Base-by-base conservation (phyloP, 2,888 invertebrate species). In the Megastigmus dorsalis region DNA sequence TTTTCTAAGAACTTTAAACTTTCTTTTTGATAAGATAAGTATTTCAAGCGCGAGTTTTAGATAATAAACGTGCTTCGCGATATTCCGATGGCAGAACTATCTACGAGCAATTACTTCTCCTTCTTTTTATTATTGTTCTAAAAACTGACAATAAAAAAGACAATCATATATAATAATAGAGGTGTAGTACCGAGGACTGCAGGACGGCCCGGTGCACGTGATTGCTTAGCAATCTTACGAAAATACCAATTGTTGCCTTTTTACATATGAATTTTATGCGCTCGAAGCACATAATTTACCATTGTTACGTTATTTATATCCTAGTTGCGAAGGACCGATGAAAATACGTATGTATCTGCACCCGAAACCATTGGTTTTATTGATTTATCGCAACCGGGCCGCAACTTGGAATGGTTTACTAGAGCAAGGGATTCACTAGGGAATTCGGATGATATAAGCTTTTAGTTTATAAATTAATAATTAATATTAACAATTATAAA, bases 11-110 rank as follows among this genome's bases (percentile, higher is more conserved):
- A 30, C 13, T 9, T 28, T 30, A 28, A 18, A 33, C 23, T 9
- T 36, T 20, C 38, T 52, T 30, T 15, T 28, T n/a, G 41, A 66
- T 54, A 55, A 66, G 55, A 43, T 66, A 43, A 66, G 33, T 43
- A 55, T 55, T 66, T 41, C 54, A 41, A 54, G 30, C 30, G 43
- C 54, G 41, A 55, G 54, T 36, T 5, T 45, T 50, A 50, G 48
- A 48, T 60, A 30, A 43, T n/a, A 45, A 45, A 45, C 23, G 28
- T 9, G 15, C 41, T 9, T 28, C 41, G 26, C 60, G 60, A 23
- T 10, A 38, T 13, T 13, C 13, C 10, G 38, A 20, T 18, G 26
- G 41, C 36, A 23, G 18, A 41, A 15, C 23, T 10, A 13, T 26
- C 13, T 23, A 13, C 15, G 30, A 54, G 18, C 18, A 9, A 7